Percentiles rank a stretch among this genome's conserved stretches.
Conservation (phyloP, 2,888 invertebrate genomes). For the Ceriagrion tenellum region DNA sequence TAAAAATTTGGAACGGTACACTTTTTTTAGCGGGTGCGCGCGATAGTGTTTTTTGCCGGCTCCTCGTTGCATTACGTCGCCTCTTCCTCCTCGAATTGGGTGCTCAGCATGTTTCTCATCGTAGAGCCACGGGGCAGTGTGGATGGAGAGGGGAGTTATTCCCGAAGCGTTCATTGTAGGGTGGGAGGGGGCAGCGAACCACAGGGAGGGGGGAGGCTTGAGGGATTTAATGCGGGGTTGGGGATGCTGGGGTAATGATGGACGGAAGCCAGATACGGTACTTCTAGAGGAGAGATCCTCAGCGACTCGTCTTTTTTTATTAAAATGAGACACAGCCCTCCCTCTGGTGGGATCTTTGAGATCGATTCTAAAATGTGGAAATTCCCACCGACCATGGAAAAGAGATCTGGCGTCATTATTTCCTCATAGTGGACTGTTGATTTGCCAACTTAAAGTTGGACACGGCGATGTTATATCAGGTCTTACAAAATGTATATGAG, state of each 20-base stretch:
- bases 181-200: no score
- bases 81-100: not conserved
- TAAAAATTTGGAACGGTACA: slow-evolving; percentile 8
- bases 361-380: not conserved
- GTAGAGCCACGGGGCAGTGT: not conserved
- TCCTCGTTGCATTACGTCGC: not conserved
- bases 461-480: no score
- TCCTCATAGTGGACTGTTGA: not conserved
- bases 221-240: not conserved
- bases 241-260: not conserved
- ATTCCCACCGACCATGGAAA: not conserved
- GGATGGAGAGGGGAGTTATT: not conserved
- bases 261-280: slow-evolving; percentile 66
- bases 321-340: not conserved
- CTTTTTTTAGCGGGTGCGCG: not conserved
- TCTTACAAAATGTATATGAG: no score
- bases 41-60: not conserved
- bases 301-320: not conserved
- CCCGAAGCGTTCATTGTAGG: not conserved
- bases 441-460: no score
- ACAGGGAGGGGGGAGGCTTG: not conserved
- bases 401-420: not conserved
- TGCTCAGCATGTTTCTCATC: not conserved
- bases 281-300: not conserved
- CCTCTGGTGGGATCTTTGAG: not conserved